Evolutionary conservation across 2,888 invertebrate species (phyloP), one percentile per base, ranked within the genome.

Genomic region (Lepidochrysops patricia): DNA sequence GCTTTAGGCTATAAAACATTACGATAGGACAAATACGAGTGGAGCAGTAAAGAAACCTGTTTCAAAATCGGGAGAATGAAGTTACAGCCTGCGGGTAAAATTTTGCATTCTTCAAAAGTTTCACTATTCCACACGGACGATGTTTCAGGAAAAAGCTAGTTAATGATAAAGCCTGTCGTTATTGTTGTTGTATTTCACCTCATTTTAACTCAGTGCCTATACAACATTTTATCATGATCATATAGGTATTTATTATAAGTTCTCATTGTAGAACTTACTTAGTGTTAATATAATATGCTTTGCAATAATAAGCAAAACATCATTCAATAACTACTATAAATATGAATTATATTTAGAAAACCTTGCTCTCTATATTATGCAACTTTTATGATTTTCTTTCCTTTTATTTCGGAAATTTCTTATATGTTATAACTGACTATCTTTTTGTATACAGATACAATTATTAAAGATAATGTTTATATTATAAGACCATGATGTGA

Each of bases 341-440:
- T 43, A 43, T 12, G 13, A 43, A 43, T 43, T 43, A 23, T 43
- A 52, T 52, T 52, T 52, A 13, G 13, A 27, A 52, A 6, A 27
- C 26, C 27, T 15, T 27, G 52, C 52, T 52, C 52, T 52, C 52
- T 52, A 52, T 52, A 15, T 34, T 2, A n/a, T n/a, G n/a, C n/a
- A 43, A 23, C 1, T 19, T n/a, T n/a, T n/a, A n/a, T n/a, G n/a
- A 9, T 43, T 37, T 37, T 37, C 37, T 37, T 43, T 19, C 7
- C 43, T 19, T 19, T 13, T 13, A 19, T 19, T 37, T 37, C 2
- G 5, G 19, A 19, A 4, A 9, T 37, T 37, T 43, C 2, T 19
- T 43, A 15, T 2, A 7, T n/a, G n/a, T n/a, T n/a, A n/a, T 19
- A 2, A 43, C 7, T 29, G 29, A 29, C n/a, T 19, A 43, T 43